Conservation (phyloP, 2,888 invertebrate genomes). For the Oxyteleia sp. region DNA sequence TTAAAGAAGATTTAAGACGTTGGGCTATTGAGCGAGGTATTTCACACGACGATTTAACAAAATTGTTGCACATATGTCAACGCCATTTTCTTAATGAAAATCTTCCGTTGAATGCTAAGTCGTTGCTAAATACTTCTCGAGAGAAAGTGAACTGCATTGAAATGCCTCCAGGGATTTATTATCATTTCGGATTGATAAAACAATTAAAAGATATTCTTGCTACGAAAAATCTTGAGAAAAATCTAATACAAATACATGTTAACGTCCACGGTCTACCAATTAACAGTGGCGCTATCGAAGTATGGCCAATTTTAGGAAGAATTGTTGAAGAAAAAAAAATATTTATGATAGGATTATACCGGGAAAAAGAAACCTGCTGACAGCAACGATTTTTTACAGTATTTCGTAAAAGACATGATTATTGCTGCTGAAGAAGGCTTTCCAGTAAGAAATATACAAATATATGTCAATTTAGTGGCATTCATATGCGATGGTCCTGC, state of each 20-base stretch:
- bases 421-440: constrained; percentile 13
- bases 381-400: not conserved
- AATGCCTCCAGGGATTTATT: constrained; percentile 24
- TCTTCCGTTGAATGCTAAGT: constrained; percentile 1
- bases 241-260: not conserved
- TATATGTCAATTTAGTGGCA: constrained; percentile 18
- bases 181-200: constrained; percentile 24
- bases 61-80: constrained; percentile 7
- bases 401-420: constrained; percentile 25
- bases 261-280: constrained; percentile 8
- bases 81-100: constrained; percentile 4
- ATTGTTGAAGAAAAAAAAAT: not conserved
- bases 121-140: constrained; percentile 18
- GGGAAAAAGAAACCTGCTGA: not conserved
- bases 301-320: constrained; percentile 20
- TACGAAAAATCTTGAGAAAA: no score
- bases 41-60: not conserved
- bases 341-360: constrained; percentile 2
- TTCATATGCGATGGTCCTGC: constrained; percentile 70
- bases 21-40: constrained; percentile 10
- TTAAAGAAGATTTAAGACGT: not conserved
- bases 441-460: not conserved
- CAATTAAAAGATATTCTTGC: constrained; percentile 2
- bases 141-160: not conserved
- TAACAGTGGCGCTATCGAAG: not conserved